phyloP scores from a whole-genome alignment of 2,888 invertebrate species.

The Synergus umbraculus region DNA sequence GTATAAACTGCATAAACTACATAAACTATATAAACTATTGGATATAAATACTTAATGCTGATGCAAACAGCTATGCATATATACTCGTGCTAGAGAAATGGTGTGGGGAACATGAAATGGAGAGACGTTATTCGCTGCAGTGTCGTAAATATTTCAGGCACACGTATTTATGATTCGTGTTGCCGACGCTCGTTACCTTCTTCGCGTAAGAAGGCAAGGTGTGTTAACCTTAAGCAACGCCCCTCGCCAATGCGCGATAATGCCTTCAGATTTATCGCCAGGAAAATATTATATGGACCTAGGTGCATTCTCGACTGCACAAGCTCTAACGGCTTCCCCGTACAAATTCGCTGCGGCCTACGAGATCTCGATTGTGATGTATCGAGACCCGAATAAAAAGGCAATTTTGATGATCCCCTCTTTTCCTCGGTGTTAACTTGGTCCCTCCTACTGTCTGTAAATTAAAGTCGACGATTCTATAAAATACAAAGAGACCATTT shows the following conservation, averaged over 20 bases:
- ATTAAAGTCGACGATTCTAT: conserved; percentile 64
- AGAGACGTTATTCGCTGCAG: conserved; percentile 22
- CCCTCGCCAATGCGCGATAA: conserved; percentile 58
- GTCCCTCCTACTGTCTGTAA: conserved; percentile 61
- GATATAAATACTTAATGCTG: background rate
- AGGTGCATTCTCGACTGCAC: conserved; percentile 41
- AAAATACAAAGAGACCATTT: conserved; percentile 54
- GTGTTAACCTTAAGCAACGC: conserved; percentile 50
- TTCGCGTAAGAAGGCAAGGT: conserved; percentile 38
- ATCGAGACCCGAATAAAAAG: conserved; percentile 43
- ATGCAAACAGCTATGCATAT: background rate
- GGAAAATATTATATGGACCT: conserved; percentile 59
- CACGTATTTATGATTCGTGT: conserved; percentile 54
- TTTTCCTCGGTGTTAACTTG: conserved; percentile 7
- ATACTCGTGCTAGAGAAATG: background rate
- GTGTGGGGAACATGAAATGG: background rate
- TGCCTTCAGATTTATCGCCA: conserved; percentile 66
- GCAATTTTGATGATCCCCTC: conserved; percentile 23
- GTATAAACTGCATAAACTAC: background rate
- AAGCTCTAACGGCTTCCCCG: conserved; percentile 55
- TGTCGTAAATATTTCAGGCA: conserved; percentile 50
- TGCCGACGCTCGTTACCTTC: conserved; percentile 54
- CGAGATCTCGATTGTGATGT: conserved; percentile 55
- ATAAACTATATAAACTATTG: conserved; percentile 7
- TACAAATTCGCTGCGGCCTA: conserved; percentile 56